phyloP scores from a whole-genome alignment of 2,888 invertebrate genomes.

The Arge pagana region DNA sequence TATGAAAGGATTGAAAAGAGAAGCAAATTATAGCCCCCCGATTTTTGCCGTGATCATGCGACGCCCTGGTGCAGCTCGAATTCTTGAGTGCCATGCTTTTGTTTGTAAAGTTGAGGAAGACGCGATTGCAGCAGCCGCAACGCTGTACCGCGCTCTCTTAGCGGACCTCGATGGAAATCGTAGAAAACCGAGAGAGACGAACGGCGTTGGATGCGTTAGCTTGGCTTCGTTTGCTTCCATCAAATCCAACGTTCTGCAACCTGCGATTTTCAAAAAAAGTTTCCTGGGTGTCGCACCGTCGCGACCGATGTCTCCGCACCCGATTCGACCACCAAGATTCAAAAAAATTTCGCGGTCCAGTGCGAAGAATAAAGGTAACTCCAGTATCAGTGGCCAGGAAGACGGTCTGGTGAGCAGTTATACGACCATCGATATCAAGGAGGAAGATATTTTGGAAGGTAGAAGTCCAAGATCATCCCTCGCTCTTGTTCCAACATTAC shows the following conservation, averaged over 20 bases:
- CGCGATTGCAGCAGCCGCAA: slow-evolving; percentile 89
- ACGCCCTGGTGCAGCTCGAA: slow-evolving; percentile 73
- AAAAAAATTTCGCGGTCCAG: slow-evolving; percentile 68
- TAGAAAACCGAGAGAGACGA: slow-evolving; percentile 68
- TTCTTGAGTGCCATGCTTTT: slow-evolving; percentile 89
- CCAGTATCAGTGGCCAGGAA: slow-evolving; percentile 48
- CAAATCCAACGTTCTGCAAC: slow-evolving; percentile 43
- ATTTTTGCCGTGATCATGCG: slow-evolving; percentile 91
- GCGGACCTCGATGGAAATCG: slow-evolving; percentile 61
- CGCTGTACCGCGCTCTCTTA: slow-evolving; percentile 85
- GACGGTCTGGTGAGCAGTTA: slow-evolving; percentile 53
- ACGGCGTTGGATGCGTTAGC: slow-evolving; percentile 79
- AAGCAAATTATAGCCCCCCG: slow-evolving; percentile 71
- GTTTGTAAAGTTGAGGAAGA: slow-evolving; percentile 89
- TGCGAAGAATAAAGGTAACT: slow-evolving; percentile 41
- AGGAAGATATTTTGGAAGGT: slow-evolving; percentile 50
- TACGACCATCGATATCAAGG: slow-evolving; percentile 45
- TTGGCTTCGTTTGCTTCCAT: slow-evolving; percentile 61
- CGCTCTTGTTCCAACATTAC: slow-evolving; percentile 40
- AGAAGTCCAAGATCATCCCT: slow-evolving; percentile 36
- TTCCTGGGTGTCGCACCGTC: slow-evolving; percentile 41
- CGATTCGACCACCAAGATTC: slow-evolving; percentile 75
- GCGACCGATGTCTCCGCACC: slow-evolving; percentile 50
- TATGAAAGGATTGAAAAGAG: slow-evolving; percentile 50
- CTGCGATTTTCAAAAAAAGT: slow-evolving; percentile 50